Base-by-base conservation (phyloP, 1,140 invertebrate species). In the Scaptomyza hsui region DNA sequence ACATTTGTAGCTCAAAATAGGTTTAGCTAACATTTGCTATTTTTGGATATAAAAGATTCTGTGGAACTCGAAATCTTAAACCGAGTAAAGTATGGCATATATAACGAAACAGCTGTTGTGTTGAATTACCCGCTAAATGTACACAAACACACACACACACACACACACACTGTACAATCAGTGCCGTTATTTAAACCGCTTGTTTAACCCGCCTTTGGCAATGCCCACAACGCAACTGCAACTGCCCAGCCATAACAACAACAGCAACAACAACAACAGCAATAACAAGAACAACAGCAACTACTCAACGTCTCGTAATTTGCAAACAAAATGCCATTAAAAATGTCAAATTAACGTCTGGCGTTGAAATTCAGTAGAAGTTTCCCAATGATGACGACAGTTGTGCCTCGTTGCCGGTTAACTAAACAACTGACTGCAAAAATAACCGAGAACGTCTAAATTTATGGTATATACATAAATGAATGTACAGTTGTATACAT, bases 281-380 rank as follows among this genome's bases (percentile, higher is more conserved):
- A 62, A 52, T 0, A 41, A 53, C n/a, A 48, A 19, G 6, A 56
- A 37, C 3, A 62, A 37, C 9, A 55, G 53, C 42, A 32, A 35
- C 60, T 51, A 60, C 51, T 45, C 41, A 49, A 16, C 35, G 44
- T 49, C 51, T 61, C 63, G 79, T 79, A 79, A 85, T 85, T 83
- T 83, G 80, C 81, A 85, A 86, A 85, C 81, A 74, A 86, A 82
- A 86, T 81, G 77, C 73, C 78, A 88, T 86, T 88, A 29, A 86
- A 86, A 86, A 86, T 86, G 81, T 86, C 78, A 88, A 86, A 86
- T 82, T 86, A 86, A 67, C 83, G 78, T 88, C 78, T 86, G 82
- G 82, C 71, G 63, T 68, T 48, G 45, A 56, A 77, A 71, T 86
- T 86, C 81, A 81, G 77, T 67, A n/a, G 56, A 67, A 64, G 70